Conservation (phyloP, 1,140 invertebrate species). For the Drosophila suzukii region DNA sequence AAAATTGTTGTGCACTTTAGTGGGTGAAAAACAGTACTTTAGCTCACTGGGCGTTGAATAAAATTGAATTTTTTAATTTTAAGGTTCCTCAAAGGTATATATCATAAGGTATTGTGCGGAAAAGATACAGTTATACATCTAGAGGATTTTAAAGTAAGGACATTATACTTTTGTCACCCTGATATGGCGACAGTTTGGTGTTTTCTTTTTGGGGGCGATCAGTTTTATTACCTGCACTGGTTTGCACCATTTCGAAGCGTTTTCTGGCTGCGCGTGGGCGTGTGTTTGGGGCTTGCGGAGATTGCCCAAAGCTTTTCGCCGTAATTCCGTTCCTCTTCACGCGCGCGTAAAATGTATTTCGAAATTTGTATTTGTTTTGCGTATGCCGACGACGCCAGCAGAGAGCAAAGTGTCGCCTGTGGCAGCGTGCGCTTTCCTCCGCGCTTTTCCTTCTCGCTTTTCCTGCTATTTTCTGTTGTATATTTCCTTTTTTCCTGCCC, state of each 20-base stretch:
- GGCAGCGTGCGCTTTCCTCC: conserved; percentile 23
- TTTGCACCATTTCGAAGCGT: conserved; percentile 66
- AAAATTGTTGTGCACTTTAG: too few species aligned
- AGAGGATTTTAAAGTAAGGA: background rate
- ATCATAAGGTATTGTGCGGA: too few species aligned
- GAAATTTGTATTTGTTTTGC: conserved; percentile 53
- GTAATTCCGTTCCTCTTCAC: conserved; percentile 21
- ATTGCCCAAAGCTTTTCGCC: conserved; percentile 51
- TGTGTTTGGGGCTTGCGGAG: conserved; percentile 52
- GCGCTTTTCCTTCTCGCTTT: conserved; percentile 1
- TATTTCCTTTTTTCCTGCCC: background rate
- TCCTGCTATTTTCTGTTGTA: conserved; percentile 4
- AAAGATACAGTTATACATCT: background rate
- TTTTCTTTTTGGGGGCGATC: conserved; percentile 1
- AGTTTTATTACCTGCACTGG: conserved; percentile 69
- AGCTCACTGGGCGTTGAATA: too few species aligned
- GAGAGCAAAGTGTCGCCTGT: conserved; percentile 48
- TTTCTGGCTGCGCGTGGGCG: conserved; percentile 38
- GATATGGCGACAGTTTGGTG: background rate
- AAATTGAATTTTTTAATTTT: too few species aligned
- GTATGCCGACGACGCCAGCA: conserved; percentile 27
- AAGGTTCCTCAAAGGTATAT: too few species aligned
- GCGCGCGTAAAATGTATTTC: conserved; percentile 50
- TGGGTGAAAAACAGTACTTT: too few species aligned
- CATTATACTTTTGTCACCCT: too few species aligned